phyloP scores from a whole-genome alignment of 2,888 invertebrate genomes.

The Drosophila gaucha region DNA sequence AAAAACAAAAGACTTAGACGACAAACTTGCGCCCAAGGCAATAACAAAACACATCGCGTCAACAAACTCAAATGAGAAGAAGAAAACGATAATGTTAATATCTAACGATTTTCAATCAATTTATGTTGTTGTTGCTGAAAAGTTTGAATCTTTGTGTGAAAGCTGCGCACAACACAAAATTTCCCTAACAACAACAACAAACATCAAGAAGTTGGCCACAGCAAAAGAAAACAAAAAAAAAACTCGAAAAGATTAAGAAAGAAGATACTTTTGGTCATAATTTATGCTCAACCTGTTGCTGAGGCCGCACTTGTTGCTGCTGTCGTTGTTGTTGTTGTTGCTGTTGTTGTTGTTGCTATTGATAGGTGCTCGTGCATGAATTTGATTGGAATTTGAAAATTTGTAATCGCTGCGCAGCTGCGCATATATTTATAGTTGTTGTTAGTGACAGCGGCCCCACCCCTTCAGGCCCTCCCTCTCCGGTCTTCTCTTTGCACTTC shows the following conservation, averaged over 20 bases:
- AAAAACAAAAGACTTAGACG: constrained; percentile 58
- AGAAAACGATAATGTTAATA: not conserved
- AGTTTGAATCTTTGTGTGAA: constrained; percentile 58
- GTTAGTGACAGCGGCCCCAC: constrained; percentile 28
- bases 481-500: not conserved
- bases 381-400: constrained; percentile 19
- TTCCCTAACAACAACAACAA: constrained; percentile 49
- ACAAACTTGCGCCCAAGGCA: constrained; percentile 47
- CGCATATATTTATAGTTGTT: constrained; percentile 39
- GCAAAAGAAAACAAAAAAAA: constrained; percentile 19
- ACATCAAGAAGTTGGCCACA: not conserved
- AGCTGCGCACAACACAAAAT: constrained; percentile 53
- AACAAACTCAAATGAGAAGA: not conserved
- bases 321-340: constrained; percentile 13
- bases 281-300: constrained; percentile 77
- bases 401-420: constrained; percentile 39
- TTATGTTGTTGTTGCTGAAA: constrained; percentile 37
- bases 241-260: constrained; percentile 8
- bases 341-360: constrained; percentile 24
- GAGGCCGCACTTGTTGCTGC: constrained; percentile 49
- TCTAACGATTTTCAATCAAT: constrained; percentile 33
- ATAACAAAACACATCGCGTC: too few species aligned
- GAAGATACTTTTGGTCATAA: constrained; percentile 53
- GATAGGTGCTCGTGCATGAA: constrained; percentile 46
- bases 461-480: too few species aligned